Conservation (phyloP, 1,140 invertebrate genomes). For the Drosophila tani region DNA sequence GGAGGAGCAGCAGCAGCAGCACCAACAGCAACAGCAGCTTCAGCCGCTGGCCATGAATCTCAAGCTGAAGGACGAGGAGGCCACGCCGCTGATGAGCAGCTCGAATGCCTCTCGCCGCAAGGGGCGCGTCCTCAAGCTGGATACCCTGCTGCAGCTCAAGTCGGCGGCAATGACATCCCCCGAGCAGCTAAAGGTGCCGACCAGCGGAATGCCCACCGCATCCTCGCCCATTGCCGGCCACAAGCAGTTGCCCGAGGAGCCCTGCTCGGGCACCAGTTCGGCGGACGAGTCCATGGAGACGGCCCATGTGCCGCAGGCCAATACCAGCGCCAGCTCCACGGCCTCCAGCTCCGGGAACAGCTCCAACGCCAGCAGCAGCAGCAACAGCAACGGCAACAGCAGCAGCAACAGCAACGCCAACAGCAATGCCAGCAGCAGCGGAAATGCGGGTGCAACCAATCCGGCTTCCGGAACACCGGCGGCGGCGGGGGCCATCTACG, state of each 20-base stretch:
- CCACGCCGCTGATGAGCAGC: conserved; percentile 74
- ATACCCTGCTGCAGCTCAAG: conserved; percentile 66
- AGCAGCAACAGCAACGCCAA: conserved; percentile 10
- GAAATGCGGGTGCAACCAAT: conserved; percentile 46
- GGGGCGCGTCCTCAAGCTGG: conserved; percentile 76
- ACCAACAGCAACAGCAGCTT: conserved; percentile 44
- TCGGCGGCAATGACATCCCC: conserved; percentile 64
- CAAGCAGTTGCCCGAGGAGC: conserved; percentile 65
- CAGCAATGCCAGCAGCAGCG: conserved; percentile 77
- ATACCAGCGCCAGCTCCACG: conserved; percentile 74
- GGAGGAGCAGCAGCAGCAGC: conserved; percentile 48
- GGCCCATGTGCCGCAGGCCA: conserved; percentile 60
- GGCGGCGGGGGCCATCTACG: conserved; percentile 85
- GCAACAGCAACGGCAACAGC: conserved; percentile 58
- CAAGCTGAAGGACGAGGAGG: conserved; percentile 71
- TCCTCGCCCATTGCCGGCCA: conserved; percentile 66
- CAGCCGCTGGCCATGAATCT: conserved; percentile 70
- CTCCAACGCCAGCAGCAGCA: conserved; percentile 86
- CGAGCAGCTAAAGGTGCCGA: conserved; percentile 51
- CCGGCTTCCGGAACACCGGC: conserved; percentile 47
- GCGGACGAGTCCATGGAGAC: conserved; percentile 79
- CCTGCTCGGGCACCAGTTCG: conserved; percentile 64
- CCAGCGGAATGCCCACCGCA: conserved; percentile 56
- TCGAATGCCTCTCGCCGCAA: conserved; percentile 68
- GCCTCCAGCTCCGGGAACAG: conserved; percentile 80